Evolutionary conservation across 2,888 invertebrate genomes (phyloP).

Genomic region (Drosophila affinis): DNA sequence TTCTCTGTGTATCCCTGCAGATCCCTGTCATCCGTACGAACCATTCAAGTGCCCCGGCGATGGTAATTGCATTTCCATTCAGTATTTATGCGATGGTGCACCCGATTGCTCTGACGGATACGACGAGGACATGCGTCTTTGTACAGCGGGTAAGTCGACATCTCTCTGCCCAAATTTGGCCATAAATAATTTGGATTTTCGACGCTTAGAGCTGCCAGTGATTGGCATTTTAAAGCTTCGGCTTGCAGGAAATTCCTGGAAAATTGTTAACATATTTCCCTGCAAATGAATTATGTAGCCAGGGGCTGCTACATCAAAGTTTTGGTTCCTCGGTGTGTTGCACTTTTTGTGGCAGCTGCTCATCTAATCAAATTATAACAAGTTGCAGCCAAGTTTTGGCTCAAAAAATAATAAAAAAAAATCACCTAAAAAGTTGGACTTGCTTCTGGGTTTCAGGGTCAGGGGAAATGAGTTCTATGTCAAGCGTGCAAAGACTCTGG

Average conservation of each 20-base stretch:
- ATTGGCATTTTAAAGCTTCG: not conserved
- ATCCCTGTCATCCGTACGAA: slow-evolving; percentile 95
- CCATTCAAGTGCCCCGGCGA: slow-evolving; percentile 98
- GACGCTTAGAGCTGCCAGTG: not conserved
- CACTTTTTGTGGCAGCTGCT: slow-evolving; percentile 48
- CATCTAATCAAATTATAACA: slow-evolving; percentile 63
- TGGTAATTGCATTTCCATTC: slow-evolving; percentile 97
- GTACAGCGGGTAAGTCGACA: slow-evolving; percentile 92
- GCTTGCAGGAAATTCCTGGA: no score
- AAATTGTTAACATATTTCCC: not conserved
- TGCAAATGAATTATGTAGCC: slow-evolving; percentile 25
- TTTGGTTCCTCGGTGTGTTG: slow-evolving; percentile 25
- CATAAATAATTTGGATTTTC: slow-evolving; percentile 17
- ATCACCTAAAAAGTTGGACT: slow-evolving; percentile 52
- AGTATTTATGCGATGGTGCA: slow-evolving; percentile 97
- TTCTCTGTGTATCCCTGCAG: slow-evolving; percentile 82
- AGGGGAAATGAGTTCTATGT: slow-evolving; percentile 30
- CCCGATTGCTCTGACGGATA: slow-evolving; percentile 98
- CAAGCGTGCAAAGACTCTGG: slow-evolving; percentile 19
- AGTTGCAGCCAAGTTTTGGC: slow-evolving; percentile 41
- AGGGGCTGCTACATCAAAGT: slow-evolving; percentile 11
- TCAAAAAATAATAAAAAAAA: slow-evolving; percentile 13
- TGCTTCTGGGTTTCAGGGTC: slow-evolving; percentile 25
- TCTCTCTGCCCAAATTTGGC: not conserved
- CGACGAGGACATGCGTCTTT: slow-evolving; percentile 96